Evolutionary conservation across 2,113 vertebrate genomes (phyloP).

Genomic region (Prunella fulvescens): DNA sequence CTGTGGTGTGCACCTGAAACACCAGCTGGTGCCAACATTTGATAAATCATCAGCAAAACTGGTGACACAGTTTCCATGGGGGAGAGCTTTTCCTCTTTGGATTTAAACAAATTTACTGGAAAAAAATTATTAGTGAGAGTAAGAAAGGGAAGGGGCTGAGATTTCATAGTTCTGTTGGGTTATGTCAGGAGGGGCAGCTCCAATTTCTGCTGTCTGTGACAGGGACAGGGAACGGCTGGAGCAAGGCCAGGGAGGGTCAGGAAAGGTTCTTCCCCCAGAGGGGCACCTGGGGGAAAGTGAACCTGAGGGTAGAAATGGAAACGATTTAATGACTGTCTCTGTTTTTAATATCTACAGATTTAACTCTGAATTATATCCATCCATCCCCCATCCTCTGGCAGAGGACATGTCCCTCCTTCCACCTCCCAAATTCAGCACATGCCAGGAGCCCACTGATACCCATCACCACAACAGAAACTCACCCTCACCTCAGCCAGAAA

Average conservation of each 20-base stretch:
- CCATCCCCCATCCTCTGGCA: background rate
- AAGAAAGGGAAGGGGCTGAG: background rate
- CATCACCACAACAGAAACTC: rapidly evolving
- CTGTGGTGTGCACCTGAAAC: background rate
- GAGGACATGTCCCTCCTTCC: rapidly evolving
- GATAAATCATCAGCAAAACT: background rate
- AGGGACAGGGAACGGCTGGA: background rate
- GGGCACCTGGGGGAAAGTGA: background rate
- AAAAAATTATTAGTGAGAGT: background rate
- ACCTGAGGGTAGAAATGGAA: background rate
- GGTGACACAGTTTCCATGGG: background rate
- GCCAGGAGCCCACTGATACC: background rate
- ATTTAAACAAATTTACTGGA: background rate
- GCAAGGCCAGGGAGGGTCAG: background rate
- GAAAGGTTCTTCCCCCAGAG: background rate
- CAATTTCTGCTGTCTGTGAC: background rate
- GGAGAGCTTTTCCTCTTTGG: background rate
- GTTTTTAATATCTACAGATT: background rate
- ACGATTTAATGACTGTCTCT: background rate
- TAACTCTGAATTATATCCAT: too few species aligned
- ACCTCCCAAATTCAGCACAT: background rate
- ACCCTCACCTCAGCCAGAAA: background rate
- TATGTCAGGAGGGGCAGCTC: background rate
- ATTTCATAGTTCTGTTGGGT: rapidly evolving
- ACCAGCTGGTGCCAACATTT: background rate